These are phyloP conservation scores for Onthophagus taurus DNA, from an alignment of 1,140 invertebrate genomes.

Conservation along the genomic window DNA sequence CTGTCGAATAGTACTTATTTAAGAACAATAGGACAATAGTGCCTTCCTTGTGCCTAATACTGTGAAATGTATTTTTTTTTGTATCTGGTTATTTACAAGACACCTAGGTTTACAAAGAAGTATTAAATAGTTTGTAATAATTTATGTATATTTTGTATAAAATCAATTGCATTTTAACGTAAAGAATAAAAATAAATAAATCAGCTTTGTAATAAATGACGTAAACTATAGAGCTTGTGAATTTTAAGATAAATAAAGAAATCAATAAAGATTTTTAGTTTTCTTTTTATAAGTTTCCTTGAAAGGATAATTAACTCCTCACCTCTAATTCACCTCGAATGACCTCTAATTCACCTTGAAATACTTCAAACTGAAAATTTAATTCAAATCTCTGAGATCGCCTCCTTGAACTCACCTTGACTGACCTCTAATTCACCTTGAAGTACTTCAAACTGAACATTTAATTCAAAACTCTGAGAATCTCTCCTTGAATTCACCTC, in stretches of 20 bases:
- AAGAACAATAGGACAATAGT: slow-evolving; percentile 20
- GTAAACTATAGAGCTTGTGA: slow-evolving; percentile 24
- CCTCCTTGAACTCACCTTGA: too few relatives aligned
- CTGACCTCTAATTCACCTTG: too few relatives aligned
- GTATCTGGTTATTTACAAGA: slow-evolving; percentile 10
- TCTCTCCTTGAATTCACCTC: too few relatives aligned
- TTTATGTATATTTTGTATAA: slow-evolving; percentile 29
- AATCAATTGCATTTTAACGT: slow-evolving; percentile 24
- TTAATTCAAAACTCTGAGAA: background rate
- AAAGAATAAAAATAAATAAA: slow-evolving; percentile 19
- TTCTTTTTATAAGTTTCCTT: background rate
- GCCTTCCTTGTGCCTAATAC: slow-evolving; percentile 25
- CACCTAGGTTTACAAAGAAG: slow-evolving; percentile 19
- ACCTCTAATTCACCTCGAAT: too few relatives aligned
- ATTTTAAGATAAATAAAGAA: slow-evolving; percentile 24
- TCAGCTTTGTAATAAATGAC: slow-evolving; percentile 26
- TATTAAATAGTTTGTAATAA: slow-evolving; percentile 25
- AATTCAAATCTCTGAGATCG: too few relatives aligned
- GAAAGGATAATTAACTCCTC: too few relatives aligned
- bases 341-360: too few relatives aligned
- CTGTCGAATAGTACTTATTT: slow-evolving; percentile 21
- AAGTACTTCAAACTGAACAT: too few relatives aligned
- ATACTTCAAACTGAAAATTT: too few relatives aligned
- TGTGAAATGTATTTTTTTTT: slow-evolving; percentile 11
- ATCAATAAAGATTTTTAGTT: slow-evolving; percentile 3